phyloP scores from a whole-genome alignment of 2,797 vertebrate species.

The Tenualosa thibaudeaui region DNA sequence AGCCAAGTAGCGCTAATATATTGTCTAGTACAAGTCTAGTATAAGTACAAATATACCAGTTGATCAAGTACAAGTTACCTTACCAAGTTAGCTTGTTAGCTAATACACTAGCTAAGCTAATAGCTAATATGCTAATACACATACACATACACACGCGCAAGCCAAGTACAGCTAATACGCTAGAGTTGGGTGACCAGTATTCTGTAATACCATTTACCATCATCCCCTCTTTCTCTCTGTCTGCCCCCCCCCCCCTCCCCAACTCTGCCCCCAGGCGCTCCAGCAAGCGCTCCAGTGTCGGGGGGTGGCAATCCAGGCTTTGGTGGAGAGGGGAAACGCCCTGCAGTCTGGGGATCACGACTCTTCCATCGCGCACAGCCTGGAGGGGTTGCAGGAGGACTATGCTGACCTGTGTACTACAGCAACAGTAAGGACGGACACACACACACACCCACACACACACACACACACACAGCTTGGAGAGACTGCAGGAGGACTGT shows the following conservation, averaged over 20 bases:
- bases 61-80: too few relatives aligned
- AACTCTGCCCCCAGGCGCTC: slow-evolving; percentile 73
- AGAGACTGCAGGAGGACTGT: too few relatives aligned
- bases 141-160: too few relatives aligned
- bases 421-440: slow-evolving; percentile 76
- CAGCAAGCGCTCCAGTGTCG: slow-evolving; percentile 88
- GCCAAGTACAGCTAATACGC: too few relatives aligned
- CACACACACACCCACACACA: neutral
- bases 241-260: neutral
- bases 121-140: too few relatives aligned
- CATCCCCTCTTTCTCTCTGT: neutral
- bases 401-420: slow-evolving; percentile 81
- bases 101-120: neutral
- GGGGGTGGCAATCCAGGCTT: slow-evolving; percentile 85
- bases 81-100: too few relatives aligned
- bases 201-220: too few relatives aligned
- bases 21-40: too few relatives aligned
- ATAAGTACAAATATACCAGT: too few relatives aligned
- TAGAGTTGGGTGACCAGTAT: too few relatives aligned
- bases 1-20: too few relatives aligned
- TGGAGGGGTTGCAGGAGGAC: slow-evolving; percentile 81
- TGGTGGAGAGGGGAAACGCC: slow-evolving; percentile 88
- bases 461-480: neutral
- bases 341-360: slow-evolving; percentile 76
- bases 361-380: slow-evolving; percentile 81